Evolutionary conservation across 2,888 invertebrate genomes (phyloP), one percentile per base, ranked within the genome.

Genomic region (Galeruca laticollis): DNA sequence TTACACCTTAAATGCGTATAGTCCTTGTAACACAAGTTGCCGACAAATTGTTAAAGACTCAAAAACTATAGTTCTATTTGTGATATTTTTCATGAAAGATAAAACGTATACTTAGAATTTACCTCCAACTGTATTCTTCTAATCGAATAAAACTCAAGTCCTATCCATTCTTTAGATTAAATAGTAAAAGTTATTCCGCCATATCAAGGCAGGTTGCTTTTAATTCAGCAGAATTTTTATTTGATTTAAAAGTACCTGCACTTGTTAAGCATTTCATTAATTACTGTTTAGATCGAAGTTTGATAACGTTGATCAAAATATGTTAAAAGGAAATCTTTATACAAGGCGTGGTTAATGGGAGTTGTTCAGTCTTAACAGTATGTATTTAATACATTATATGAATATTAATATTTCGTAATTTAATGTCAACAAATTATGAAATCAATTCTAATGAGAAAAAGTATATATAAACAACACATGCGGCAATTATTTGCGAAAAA

Each of bases 311-410:
- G 15, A 47, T 47, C 43, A 47, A 47, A 47, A 47, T 47, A 26
- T 21, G 51, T 51, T 51, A 51, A 51, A 51, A 51, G 51, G 51
- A 51, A 51, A 51, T 21, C 40, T 40, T 40, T 40, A 9, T 20
- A 20, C 2, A 51, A 51, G 51, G 51, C 8, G 51, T 21, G 51
- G 51, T 51, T 21, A 21, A 21, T 51, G 51, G 21, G 20, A 51
- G 13, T 51, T 51, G 13, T 18, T 51, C 51, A 4, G 11, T 40
- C 11, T n/a, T n/a, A 40, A n/a, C n/a, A 13, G 40, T 11, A 33
- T n/a, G n/a, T n/a, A n/a, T n/a, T n/a, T n/a, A 33, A 33, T 33
- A 33, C 4, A 33, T 6, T 33, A 6, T 40, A 40, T 40, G n/a
- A 4, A 40, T 11, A 40, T 4, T 13, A 13, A 40, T 40, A n/a